Evolutionary conservation across 2,113 vertebrate genomes (phyloP).

Genomic region (Hiodon alosoides): DNA sequence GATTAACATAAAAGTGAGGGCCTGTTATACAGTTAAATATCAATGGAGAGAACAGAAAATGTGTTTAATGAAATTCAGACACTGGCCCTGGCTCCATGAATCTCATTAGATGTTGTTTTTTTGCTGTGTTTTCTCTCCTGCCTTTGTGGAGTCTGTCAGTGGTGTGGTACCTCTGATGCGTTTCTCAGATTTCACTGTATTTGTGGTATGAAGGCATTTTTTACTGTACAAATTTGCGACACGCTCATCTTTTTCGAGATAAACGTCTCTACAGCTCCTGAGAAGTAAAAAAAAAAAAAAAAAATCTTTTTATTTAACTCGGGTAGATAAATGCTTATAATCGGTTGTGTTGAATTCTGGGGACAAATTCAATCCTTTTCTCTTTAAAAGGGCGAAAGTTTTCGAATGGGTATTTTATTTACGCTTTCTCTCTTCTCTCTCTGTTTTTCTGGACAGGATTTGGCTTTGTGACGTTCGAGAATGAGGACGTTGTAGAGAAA

Average conservation of each 20-base stretch:
- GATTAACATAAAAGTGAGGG: too few relatives aligned
- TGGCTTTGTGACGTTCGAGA: conserved; percentile 98
- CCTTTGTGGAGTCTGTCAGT: conserved; percentile 55
- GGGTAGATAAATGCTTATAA: neutral
- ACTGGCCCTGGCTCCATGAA: conserved; percentile 57
- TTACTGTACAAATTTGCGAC: neutral
- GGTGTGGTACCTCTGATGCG: conserved; percentile 59
- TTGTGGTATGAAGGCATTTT: neutral
- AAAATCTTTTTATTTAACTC: too few relatives aligned
- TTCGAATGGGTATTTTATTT: too few relatives aligned
- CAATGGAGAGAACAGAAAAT: conserved; percentile 67
- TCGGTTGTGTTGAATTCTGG: too few relatives aligned
- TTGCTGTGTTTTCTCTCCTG: conserved; percentile 48
- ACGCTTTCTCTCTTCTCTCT: too few relatives aligned
- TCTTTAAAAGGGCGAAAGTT: too few relatives aligned
- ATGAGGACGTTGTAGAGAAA: conserved; percentile 99
- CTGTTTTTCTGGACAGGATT: conserved; percentile 49
- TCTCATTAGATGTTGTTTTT: conserved; percentile 69
- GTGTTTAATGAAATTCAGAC: conserved; percentile 72
- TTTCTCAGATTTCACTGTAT: conserved; percentile 60
- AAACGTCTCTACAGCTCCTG: too few relatives aligned
- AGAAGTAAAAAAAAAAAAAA: too few relatives aligned
- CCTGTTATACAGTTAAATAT: conserved; percentile 47
- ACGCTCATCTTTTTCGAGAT: too few relatives aligned
- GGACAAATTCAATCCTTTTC: too few relatives aligned